Evolutionary conservation across 2,888 invertebrate genomes (phyloP), one percentile per base, ranked within the genome.

Genomic region (Xanthorhoe designata): DNA sequence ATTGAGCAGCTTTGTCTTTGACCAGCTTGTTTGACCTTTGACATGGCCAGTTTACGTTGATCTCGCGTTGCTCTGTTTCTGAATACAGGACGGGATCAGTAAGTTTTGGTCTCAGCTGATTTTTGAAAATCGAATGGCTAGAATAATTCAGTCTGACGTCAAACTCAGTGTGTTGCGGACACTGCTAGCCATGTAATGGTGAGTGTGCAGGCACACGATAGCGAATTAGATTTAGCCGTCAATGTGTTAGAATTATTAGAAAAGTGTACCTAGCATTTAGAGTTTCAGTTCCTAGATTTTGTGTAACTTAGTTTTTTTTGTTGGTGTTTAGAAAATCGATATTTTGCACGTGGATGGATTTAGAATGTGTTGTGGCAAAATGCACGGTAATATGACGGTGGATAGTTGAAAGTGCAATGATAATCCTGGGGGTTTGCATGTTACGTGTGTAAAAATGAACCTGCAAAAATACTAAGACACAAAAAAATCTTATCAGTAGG

Each of bases 141-240:
- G 70, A 65, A 74, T 79, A 83, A 75, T 75, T 75, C 85, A 92
- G 91, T 92, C 75, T 89, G 82, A 88, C 87, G 87, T 87, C 85
- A 86, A 84, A 71, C 78, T 75, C 80, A 70, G 79, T 73, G 76
- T 76, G 77, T 87, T 81, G 86, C 80, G 82, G 87, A 84, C 88
- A 87, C 71, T 75, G 74, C 75, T 83, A 78, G 82, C 80, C 84
- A 91, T 91, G 92, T 91, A 85, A 90, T 92, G 91, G 91, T 92
- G 91, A 92, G 92, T 91, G 51, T 91, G 51, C 61, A 63, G 55
- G 45, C 13, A 50, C 13, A 17, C 47, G 47, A 17, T 24, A 72
- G 77, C 73, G 69, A 75, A 71, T 80, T 79, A 75, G 77, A 79
- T 42, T 42, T 84, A 80, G 81, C 79, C 75, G 77, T 76, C 78